Evolutionary conservation across 2,113 vertebrate genomes (phyloP), one percentile per base, ranked within the genome.

Genomic region (Melanerpes formicivorus): DNA sequence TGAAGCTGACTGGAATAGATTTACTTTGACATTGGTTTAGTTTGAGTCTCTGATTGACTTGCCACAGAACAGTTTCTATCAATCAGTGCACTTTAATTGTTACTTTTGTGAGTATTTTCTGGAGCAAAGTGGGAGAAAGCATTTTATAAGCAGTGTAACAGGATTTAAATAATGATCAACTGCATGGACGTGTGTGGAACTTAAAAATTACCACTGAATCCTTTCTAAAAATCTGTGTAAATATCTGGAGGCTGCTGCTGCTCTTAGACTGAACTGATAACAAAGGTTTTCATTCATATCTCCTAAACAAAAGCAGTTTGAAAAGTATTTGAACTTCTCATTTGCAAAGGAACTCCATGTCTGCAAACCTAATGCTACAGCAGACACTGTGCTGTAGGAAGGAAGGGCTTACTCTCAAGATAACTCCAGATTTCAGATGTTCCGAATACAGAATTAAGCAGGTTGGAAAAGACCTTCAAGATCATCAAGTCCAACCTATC

Each of bases 351-450:
- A 79, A 60, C 27, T 26, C 22, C 8, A 1, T 23, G 22, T 55
- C 40, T 71, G 25, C 66, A 84, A 72, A 21, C 8, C 10, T 42
- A 19, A 17, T 29, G 26, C 16, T 69, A 21, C 27, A 67, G 65
- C 29, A 66, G 29, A 14, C 0, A 1, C 15, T 32, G 56, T 0
- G 3, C 71, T 54, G n/a, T n/a, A n/a, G n/a, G 30, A 55, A 65
- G 37, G 10, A 4, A 70, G 6, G 8, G 26, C 42, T 76, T 0
- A 0, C 9, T 82, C 6, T 42, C 30, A 22, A 60, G 32, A 12
- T 14, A 2, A 30, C 11, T 63, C 18, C 1, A 6, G 14, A 56
- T 79, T 84, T 84, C 75, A 44, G 30, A 59, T 34, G 44, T 27
- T 74, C 30, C 3, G 11, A 40, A 11, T 40, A 40, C 40, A 40